These are phyloP conservation scores for Drosophila vallismaia DNA, from an alignment of 2,888 invertebrate species.

Conservation along the genomic window DNA sequence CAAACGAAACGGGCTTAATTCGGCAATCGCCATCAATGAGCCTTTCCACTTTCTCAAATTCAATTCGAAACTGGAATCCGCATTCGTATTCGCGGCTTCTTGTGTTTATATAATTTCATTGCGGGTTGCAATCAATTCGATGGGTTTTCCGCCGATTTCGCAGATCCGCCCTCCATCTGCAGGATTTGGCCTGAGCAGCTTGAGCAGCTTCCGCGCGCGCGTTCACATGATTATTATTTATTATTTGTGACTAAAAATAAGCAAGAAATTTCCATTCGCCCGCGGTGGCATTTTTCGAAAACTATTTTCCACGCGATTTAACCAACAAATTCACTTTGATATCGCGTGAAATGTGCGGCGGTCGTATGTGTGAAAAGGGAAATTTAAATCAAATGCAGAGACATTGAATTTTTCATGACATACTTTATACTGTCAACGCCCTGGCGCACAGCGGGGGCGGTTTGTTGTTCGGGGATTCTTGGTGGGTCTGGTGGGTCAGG, in stretches of 20 bases:
- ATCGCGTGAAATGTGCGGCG: slow-evolving; percentile 49
- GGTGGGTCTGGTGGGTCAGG: background rate
- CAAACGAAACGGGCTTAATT: slow-evolving; percentile 64
- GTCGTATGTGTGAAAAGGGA: slow-evolving; percentile 49
- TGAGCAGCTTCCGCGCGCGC: slow-evolving; percentile 40
- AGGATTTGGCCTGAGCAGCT: slow-evolving; percentile 38
- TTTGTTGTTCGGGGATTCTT: slow-evolving; percentile 1
- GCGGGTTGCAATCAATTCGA: slow-evolving; percentile 72
- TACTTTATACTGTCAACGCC: slow-evolving; percentile 47
- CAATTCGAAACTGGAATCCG: slow-evolving; percentile 21
- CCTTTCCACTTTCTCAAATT: slow-evolving; percentile 23
- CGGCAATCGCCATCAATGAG: slow-evolving; percentile 57
- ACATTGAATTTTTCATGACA: slow-evolving; percentile 68
- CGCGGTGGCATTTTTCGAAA: slow-evolving; percentile 47
- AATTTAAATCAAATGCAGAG: slow-evolving; percentile 75
- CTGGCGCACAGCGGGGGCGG: slow-evolving; percentile 13
- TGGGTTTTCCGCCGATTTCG: slow-evolving; percentile 61
- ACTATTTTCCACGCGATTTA: slow-evolving; percentile 79
- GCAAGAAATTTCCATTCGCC: slow-evolving; percentile 41
- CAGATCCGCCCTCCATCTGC: slow-evolving; percentile 30
- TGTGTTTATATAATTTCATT: slow-evolving; percentile 77
- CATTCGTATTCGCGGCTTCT: slow-evolving; percentile 28
- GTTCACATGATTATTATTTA: slow-evolving; percentile 57
- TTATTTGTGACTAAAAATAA: slow-evolving; percentile 59
- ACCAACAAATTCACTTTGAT: slow-evolving; percentile 69